A percentile compares a stretch with the other conserved stretches of the same genome.
Evolutionary conservation across 2,888 invertebrate species (phyloP).

Genomic region (Sarcophaga caerulescens): DNA sequence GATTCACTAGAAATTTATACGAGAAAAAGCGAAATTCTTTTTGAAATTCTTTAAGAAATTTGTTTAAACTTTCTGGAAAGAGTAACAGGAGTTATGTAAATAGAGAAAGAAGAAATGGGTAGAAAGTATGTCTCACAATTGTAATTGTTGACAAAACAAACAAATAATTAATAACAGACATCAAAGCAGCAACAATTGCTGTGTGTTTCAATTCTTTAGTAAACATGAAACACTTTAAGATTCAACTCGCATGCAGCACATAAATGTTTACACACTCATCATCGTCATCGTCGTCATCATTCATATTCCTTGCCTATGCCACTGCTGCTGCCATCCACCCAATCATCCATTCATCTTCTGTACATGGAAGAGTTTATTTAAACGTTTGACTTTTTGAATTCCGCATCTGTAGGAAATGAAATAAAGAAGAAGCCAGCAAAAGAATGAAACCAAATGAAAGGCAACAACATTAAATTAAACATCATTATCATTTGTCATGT

Average conservation of each 20-base stretch:
- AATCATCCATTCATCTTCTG: neutral
- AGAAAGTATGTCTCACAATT: conserved; percentile 5
- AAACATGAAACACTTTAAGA: too few species aligned
- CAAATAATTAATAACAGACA: conserved; percentile 57
- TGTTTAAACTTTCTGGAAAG: neutral
- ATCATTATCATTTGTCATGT: conserved; percentile 59
- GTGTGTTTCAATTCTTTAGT: neutral
- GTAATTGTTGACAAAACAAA: conserved; percentile 63
- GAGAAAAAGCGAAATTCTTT: conserved; percentile 49
- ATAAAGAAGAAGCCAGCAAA: neutral
- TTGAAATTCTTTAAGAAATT: conserved; percentile 11
- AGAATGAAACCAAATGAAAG: conserved; percentile 35
- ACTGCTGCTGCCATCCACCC: neutral
- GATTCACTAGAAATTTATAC: conserved; percentile 47
- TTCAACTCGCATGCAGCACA: too few species aligned
- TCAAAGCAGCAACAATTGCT: conserved; percentile 42
- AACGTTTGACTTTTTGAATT: conserved; percentile 25
- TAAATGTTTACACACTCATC: neutral
- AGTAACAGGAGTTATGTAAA: neutral
- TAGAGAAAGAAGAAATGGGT: conserved; percentile 22
- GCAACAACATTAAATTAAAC: conserved; percentile 53
- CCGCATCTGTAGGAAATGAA: conserved; percentile 8
- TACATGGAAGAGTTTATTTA: neutral
- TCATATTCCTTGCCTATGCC: too few species aligned
- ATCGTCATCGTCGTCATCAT: too few species aligned